Evolutionary conservation across 2,113 vertebrate species (phyloP).

Genomic region (Gymnorhina tibicen): DNA sequence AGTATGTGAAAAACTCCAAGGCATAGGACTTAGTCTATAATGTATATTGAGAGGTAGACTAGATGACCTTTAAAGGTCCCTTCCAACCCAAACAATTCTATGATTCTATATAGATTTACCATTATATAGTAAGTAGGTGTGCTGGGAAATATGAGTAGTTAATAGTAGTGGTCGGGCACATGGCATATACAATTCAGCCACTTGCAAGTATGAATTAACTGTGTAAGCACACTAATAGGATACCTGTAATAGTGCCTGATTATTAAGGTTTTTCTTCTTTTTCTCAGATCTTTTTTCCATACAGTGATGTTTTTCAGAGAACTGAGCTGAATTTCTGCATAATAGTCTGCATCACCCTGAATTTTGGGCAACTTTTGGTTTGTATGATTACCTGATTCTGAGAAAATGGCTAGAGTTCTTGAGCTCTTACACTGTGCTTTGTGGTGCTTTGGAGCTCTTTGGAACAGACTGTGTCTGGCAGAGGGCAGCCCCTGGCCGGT

Average conservation of each 20-base stretch:
- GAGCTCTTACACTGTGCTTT: neutral
- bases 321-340: neutral
- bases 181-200: neutral
- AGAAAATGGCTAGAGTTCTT: neutral
- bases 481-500: neutral
- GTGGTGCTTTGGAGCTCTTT: fast-evolving
- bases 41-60: neutral
- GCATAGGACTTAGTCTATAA: neutral
- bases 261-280: neutral
- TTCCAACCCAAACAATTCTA: neutral
- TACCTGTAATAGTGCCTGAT: neutral
- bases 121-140: neutral
- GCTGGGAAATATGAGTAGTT: neutral
- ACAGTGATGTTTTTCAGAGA: neutral
- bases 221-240: too few species aligned
- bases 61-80: neutral
- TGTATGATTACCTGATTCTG: neutral
- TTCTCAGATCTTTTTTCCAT: neutral
- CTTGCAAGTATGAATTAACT: neutral
- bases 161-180: neutral
- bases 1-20: neutral
- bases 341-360: neutral
- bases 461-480: neutral
- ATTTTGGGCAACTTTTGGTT: neutral
- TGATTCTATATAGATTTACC: neutral